A percentile compares a stretch with the other conserved stretches of the same genome.
Evolutionary conservation across 2,888 invertebrate genomes (phyloP).

Genomic region (Cataglyphis altisquamis): DNA sequence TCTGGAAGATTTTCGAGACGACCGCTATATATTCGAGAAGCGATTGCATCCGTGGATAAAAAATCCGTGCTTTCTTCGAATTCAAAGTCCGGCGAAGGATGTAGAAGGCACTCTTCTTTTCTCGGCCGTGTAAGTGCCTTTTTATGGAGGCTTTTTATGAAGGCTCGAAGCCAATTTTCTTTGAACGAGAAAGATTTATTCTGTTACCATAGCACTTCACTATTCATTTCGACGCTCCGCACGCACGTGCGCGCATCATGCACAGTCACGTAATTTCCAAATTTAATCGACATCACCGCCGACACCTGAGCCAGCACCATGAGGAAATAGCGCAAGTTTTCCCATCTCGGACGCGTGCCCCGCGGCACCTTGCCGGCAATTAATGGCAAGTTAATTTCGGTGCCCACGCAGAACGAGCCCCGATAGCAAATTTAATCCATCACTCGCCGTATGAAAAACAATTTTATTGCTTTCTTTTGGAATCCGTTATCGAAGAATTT

Average conservation of each 20-base stretch:
- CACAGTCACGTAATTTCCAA: constrained; percentile 51
- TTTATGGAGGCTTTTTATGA: not conserved
- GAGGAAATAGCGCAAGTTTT: constrained; percentile 18
- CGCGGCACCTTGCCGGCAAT: constrained; percentile 50
- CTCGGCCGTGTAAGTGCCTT: not conserved
- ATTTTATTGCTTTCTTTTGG: not conserved
- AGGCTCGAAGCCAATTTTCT: constrained; percentile 6
- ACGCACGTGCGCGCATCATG: not conserved
- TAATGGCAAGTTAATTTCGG: constrained; percentile 71
- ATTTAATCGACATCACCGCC: constrained; percentile 56
- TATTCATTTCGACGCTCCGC: not conserved
- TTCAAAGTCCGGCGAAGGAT: constrained; percentile 1
- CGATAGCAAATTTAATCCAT: constrained; percentile 59
- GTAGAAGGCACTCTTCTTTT: not conserved
- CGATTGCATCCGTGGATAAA: constrained; percentile 13
- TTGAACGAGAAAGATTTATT: constrained; percentile 6
- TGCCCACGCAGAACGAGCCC: constrained; percentile 46
- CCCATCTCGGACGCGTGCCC: constrained; percentile 8
- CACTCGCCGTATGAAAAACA: constrained; percentile 4
- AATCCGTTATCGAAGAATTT: not conserved
- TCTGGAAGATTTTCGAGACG: constrained; percentile 65
- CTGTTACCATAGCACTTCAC: not conserved
- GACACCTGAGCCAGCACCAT: constrained; percentile 11
- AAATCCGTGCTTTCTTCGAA: constrained; percentile 24
- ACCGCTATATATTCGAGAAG: constrained; percentile 3